Conservation (phyloP, 2,113 vertebrate genomes). For the Tapirus terrestris region DNA sequence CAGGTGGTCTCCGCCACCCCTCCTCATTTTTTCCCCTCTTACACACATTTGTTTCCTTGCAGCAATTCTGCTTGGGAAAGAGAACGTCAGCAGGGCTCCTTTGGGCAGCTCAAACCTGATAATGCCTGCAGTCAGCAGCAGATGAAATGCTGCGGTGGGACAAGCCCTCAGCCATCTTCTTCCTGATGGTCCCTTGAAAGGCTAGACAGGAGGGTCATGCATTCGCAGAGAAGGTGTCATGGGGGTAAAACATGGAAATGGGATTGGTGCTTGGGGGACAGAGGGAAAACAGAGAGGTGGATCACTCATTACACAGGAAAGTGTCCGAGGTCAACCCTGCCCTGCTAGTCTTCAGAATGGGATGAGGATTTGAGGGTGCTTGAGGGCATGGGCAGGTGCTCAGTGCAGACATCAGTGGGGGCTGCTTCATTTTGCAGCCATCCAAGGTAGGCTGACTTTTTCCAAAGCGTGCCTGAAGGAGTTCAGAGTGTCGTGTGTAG, state of each 20-base stretch:
- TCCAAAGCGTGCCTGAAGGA: neutral
- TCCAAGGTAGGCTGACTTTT: neutral
- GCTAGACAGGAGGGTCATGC: neutral
- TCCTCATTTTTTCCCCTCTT: neutral
- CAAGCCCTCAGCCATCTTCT: neutral
- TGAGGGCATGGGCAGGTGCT: neutral
- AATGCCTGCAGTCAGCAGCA: neutral
- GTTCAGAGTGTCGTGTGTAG: neutral
- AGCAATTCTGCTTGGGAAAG: neutral
- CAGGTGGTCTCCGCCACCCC: neutral
- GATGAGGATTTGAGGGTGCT: neutral
- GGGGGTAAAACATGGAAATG: neutral
- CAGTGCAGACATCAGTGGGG: neutral
- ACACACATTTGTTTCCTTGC: constrained; percentile 4
- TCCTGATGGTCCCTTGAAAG: neutral
- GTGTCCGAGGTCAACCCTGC: neutral
- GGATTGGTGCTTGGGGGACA: neutral
- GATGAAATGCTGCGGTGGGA: neutral
- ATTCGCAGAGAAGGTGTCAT: neutral
- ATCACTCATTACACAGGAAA: neutral
- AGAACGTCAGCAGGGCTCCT: neutral
- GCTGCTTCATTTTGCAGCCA: neutral
- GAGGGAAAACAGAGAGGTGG: neutral
- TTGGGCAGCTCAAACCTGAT: neutral
- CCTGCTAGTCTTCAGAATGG: neutral